A percentile compares a stretch with the other conserved stretches of the same genome.
Conservation (phyloP, 2,888 invertebrate genomes). For the Dorcus hopei region DNA sequence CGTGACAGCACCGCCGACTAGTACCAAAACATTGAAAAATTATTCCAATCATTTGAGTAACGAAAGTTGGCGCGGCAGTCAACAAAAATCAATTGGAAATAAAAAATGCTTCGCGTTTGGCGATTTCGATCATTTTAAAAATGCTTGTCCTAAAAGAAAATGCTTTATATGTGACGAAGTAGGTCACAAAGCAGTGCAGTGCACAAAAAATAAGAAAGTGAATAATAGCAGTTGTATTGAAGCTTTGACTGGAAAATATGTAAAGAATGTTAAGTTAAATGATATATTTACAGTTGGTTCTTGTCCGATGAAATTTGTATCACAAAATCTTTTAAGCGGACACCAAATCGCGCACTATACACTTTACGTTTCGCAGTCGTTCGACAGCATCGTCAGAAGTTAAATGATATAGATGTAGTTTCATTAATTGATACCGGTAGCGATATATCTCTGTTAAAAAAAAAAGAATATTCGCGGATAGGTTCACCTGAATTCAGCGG, state of each 20-base stretch:
- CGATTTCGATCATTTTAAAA: slow-evolving; percentile 15
- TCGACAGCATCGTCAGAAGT: too few relatives aligned
- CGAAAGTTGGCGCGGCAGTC: background rate
- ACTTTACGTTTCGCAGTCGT: too few relatives aligned
- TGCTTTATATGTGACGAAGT: slow-evolving; percentile 33
- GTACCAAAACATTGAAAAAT: background rate
- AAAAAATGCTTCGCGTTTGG: slow-evolving; percentile 22
- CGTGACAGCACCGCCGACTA: background rate
- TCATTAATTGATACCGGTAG: too few relatives aligned
- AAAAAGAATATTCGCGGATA: background rate
- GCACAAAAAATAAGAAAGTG: slow-evolving; percentile 18
- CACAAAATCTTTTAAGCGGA: too few relatives aligned
- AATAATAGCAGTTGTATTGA: background rate
- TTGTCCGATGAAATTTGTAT: too few relatives aligned
- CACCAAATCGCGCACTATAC: too few relatives aligned
- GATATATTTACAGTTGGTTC: too few relatives aligned
- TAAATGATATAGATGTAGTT: too few relatives aligned
- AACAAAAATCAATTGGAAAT: background rate
- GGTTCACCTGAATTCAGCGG: slow-evolving; percentile 6
- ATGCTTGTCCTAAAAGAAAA: slow-evolving; percentile 17
- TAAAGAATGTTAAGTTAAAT: background rate
- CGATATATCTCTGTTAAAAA: background rate
- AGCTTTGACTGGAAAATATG: background rate
- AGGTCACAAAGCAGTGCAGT: slow-evolving; percentile 12
- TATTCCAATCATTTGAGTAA: background rate